phyloP scores from a whole-genome alignment of 2,888 invertebrate genomes.

The Agrochola litura region DNA sequence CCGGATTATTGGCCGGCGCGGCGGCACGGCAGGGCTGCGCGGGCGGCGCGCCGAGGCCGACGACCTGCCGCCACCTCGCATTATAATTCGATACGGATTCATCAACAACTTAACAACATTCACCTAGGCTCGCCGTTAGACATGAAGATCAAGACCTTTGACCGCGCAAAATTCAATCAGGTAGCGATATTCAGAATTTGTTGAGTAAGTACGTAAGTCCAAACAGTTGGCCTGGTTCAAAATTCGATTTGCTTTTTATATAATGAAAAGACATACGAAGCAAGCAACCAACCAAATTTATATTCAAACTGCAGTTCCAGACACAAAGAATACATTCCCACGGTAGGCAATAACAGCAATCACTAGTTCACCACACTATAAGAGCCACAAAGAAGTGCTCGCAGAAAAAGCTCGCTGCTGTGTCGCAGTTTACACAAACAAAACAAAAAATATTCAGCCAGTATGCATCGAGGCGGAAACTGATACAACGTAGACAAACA shows the following conservation, averaged over 20 bases:
- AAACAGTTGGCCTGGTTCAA: neutral
- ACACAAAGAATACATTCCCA: constrained; percentile 28
- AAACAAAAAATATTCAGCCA: constrained; percentile 65
- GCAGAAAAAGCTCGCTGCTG: constrained; percentile 72
- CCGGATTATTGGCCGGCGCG: constrained; percentile 81
- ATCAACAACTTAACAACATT: constrained; percentile 73
- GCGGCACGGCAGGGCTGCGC: constrained; percentile 58
- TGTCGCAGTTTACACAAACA: constrained; percentile 72
- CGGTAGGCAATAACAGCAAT: constrained; percentile 67
- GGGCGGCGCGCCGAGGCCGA: constrained; percentile 58
- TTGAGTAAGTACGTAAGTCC: neutral
- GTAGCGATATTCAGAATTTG: neutral
- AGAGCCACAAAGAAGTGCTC: constrained; percentile 75
- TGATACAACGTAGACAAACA: constrained; percentile 75
- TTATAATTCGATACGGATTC: constrained; percentile 78
- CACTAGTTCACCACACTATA: constrained; percentile 67
- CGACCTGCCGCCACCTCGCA: constrained; percentile 62
- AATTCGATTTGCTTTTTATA: neutral
- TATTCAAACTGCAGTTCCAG: constrained; percentile 12
- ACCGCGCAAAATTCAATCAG: constrained; percentile 31
- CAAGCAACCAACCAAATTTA: neutral
- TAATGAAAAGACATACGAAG: neutral
- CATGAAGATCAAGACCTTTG: constrained; percentile 38
- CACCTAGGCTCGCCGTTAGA: constrained; percentile 45
- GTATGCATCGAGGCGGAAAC: constrained; percentile 63